A percentile compares a stretch with the other conserved stretches of the same genome.
phyloP scores from a whole-genome alignment of 2,113 vertebrate species.

The Azemiops feae region DNA sequence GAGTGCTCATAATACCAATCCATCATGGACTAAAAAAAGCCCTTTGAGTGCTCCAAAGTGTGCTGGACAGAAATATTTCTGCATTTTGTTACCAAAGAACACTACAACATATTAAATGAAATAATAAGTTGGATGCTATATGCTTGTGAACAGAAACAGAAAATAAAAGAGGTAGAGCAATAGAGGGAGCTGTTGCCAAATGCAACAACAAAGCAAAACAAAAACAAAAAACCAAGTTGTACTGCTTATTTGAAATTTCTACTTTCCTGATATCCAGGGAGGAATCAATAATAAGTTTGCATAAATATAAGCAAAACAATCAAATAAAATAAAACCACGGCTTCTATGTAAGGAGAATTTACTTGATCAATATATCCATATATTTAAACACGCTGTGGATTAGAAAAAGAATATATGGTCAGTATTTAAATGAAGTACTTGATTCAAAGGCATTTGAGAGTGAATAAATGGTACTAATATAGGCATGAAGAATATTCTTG shows the following conservation, averaged over 20 bases:
- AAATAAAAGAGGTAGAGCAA: not conserved
- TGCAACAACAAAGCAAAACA: not conserved
- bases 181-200: slow-evolving; percentile 63
- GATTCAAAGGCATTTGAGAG: not conserved
- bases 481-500: not conserved
- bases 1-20: slow-evolving; percentile 16
- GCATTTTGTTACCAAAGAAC: not conserved
- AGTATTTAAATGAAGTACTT: not conserved
- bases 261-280: not conserved
- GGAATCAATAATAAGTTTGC: slow-evolving; percentile 48
- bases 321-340: slow-evolving; percentile 31
- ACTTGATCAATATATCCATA: slow-evolving; percentile 26
- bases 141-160: not conserved
- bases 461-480: not conserved
- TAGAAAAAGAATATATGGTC: not conserved
- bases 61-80: slow-evolving; percentile 13
- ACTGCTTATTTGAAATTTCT: not conserved
- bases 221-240: fast-evolving
- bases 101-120: slow-evolving; percentile 14
- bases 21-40: not conserved
- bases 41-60: not conserved
- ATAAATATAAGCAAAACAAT: not conserved
- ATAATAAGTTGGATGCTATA: not conserved
- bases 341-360: slow-evolving; percentile 37
- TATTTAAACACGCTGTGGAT: not conserved